Evolutionary conservation across 2,888 invertebrate genomes (phyloP).

Genomic region (Orchestes rusci): DNA sequence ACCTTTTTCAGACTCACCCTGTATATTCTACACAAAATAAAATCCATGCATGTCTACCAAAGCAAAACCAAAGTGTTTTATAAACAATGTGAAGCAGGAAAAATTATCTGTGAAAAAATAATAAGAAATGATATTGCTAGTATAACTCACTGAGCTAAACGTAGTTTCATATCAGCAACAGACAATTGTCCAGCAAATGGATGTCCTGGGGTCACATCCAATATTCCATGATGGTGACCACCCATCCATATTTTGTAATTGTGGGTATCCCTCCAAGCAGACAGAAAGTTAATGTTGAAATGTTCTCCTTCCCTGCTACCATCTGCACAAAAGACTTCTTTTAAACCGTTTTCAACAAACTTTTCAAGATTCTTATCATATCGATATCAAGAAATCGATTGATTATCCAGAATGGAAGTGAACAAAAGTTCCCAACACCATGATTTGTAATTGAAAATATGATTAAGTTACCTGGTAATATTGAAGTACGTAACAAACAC

Average conservation of each 20-base stretch:
- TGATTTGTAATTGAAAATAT: no score
- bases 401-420: no score
- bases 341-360: not conserved
- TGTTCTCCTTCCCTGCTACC: slow-evolving; percentile 77
- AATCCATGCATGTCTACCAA: no score
- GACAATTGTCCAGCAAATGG: slow-evolving; percentile 92
- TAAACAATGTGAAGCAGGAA: no score
- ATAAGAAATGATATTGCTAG: no score
- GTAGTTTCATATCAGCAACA: slow-evolving; percentile 88
- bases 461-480: slow-evolving; percentile 54
- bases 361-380: not conserved
- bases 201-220: slow-evolving; percentile 73
- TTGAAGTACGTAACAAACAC: slow-evolving; percentile 72
- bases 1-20: no score
- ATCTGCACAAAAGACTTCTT: slow-evolving; percentile 53
- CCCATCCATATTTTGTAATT: slow-evolving; percentile 82
- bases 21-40: no score
- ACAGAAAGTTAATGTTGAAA: slow-evolving; percentile 78
- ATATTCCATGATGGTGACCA: slow-evolving; percentile 58
- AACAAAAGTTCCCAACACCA: no score
- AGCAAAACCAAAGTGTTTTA: no score
- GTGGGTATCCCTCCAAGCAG: slow-evolving; percentile 79
- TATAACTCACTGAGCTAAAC: slow-evolving; percentile 76
- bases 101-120: no score
- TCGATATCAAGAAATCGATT: no score